Evolutionary conservation across 2,113 vertebrate genomes (phyloP).

Genomic region (Macquaria australasica): DNA sequence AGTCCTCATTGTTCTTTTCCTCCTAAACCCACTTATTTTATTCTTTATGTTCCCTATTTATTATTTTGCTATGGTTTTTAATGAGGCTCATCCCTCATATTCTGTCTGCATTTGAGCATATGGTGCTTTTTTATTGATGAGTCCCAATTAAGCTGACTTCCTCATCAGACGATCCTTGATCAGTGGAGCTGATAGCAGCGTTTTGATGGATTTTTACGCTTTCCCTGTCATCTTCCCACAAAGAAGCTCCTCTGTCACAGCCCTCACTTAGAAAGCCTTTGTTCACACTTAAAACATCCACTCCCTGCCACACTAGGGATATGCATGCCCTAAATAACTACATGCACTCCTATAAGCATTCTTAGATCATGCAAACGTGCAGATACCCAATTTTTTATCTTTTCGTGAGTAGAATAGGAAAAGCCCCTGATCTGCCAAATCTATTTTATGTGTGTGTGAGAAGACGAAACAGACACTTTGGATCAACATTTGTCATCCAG

Average conservation of each 20-base stretch:
- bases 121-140: constrained; percentile 69
- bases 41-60: constrained; percentile 5
- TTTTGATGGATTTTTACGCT: constrained; percentile 60
- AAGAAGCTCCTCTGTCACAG: constrained; percentile 53
- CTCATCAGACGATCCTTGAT: constrained; percentile 65
- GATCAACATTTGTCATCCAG: constrained; percentile 27
- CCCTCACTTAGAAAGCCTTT: constrained; percentile 52
- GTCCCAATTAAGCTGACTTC: constrained; percentile 68
- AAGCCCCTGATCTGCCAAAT: constrained; percentile 29
- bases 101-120: constrained; percentile 47
- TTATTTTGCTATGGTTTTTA: constrained; percentile 46
- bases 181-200: constrained; percentile 66
- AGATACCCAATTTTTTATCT: constrained; percentile 1
- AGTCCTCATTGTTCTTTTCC: constrained; percentile 8
- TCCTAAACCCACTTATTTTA: constrained; percentile 41
- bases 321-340: constrained; percentile 60
- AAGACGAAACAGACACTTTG: constrained; percentile 16
- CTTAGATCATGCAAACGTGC: constrained; percentile 44
- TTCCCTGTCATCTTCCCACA: constrained; percentile 55
- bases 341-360: constrained; percentile 7
- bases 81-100: constrained; percentile 67
- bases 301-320: constrained; percentile 48
- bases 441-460: background rate
- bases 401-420: constrained; percentile 23
- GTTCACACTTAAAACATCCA: constrained; percentile 57